A percentile compares a stretch with the other conserved stretches of the same genome.
Conservation (phyloP, 1,140 invertebrate genomes). For the Microplitis mediator region DNA sequence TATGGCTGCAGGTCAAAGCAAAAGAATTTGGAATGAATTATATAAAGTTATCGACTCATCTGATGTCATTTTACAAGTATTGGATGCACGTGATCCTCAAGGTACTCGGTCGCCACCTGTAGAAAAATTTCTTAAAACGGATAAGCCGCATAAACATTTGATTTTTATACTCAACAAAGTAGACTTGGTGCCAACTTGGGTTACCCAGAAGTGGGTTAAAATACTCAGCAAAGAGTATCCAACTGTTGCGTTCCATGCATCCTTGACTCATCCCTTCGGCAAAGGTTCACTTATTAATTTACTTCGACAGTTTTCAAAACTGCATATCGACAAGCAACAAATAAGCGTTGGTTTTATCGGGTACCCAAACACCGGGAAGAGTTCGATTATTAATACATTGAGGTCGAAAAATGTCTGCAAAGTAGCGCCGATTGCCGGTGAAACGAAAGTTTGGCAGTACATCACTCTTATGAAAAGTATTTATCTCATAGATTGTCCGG, state of each 20-base stretch:
- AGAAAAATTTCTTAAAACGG: slow-evolving; percentile 78
- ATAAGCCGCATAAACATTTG: slow-evolving; percentile 80
- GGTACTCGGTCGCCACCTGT: slow-evolving; percentile 94
- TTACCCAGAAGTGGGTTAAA: slow-evolving; percentile 94
- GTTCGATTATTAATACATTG: slow-evolving; percentile 96
- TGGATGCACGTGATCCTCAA: slow-evolving; percentile 94
- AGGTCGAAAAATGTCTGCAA: slow-evolving; percentile 96
- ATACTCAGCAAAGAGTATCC: slow-evolving; percentile 94
- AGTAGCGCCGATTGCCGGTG: slow-evolving; percentile 97
- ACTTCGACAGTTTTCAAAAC: slow-evolving; percentile 93
- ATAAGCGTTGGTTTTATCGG: slow-evolving; percentile 99
- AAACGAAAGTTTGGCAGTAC: slow-evolving; percentile 99
- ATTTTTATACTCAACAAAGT: slow-evolving; percentile 80
- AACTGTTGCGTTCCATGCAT: slow-evolving; percentile 98
- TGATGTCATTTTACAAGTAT: slow-evolving; percentile 92
- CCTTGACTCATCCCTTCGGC: slow-evolving; percentile 96
- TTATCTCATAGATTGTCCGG: slow-evolving; percentile 98
- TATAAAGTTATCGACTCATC: slow-evolving; percentile 99
- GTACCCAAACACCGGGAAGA: slow-evolving; percentile 99
- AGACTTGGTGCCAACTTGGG: slow-evolving; percentile 96
- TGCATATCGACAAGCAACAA: slow-evolving; percentile 95
- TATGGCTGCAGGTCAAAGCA: slow-evolving; percentile 93
- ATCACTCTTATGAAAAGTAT: slow-evolving; percentile 97
- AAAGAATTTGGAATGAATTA: slow-evolving; percentile 98
- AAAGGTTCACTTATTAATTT: slow-evolving; percentile 98